Evolutionary conservation across 2,797 vertebrate species (phyloP).

Genomic region (Sciaenops ocellatus): DNA sequence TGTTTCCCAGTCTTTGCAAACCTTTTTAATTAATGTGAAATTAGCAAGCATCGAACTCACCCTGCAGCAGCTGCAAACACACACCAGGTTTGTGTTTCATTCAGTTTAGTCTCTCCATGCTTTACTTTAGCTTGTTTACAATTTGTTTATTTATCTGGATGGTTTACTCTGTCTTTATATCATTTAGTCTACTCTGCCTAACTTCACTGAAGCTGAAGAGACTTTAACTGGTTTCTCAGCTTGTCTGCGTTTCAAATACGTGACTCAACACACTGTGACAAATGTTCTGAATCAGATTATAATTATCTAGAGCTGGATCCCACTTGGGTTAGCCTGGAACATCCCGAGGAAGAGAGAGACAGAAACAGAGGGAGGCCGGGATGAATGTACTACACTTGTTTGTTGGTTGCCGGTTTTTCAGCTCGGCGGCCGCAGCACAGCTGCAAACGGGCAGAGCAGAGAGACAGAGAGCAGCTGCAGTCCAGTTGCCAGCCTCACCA

Average conservation of each 20-base stretch:
- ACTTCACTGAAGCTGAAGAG: background rate
- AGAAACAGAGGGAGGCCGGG: slow-evolving; percentile 6
- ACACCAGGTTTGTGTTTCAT: background rate
- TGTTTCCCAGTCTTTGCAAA: background rate
- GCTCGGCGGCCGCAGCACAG: slow-evolving; percentile 50
- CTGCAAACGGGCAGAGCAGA: slow-evolving; percentile 54
- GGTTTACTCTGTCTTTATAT: slow-evolving; percentile 1
- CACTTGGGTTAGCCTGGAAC: slow-evolving; percentile 19
- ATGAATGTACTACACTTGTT: slow-evolving; percentile 40
- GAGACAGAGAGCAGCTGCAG: slow-evolving; percentile 75
- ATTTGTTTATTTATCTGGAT: slow-evolving; percentile 12
- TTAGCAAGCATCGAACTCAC: no score
- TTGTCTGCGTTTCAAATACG: slow-evolving; percentile 12
- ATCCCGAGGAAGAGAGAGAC: slow-evolving; percentile 6
- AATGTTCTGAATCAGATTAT: slow-evolving; percentile 38
- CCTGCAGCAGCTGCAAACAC: slow-evolving; percentile 2
- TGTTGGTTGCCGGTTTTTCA: slow-evolving; percentile 55
- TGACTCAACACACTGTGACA: slow-evolving; percentile 50
- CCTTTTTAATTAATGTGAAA: background rate
- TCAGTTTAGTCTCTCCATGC: background rate
- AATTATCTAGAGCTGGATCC: slow-evolving; percentile 37
- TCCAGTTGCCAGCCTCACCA: slow-evolving; percentile 75
- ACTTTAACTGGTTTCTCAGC: slow-evolving; percentile 6
- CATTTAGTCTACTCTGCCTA: slow-evolving; percentile 46
- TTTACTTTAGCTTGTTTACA: background rate